Conservation (phyloP, 2,888 invertebrate genomes). For the Trichacis sp. region DNA sequence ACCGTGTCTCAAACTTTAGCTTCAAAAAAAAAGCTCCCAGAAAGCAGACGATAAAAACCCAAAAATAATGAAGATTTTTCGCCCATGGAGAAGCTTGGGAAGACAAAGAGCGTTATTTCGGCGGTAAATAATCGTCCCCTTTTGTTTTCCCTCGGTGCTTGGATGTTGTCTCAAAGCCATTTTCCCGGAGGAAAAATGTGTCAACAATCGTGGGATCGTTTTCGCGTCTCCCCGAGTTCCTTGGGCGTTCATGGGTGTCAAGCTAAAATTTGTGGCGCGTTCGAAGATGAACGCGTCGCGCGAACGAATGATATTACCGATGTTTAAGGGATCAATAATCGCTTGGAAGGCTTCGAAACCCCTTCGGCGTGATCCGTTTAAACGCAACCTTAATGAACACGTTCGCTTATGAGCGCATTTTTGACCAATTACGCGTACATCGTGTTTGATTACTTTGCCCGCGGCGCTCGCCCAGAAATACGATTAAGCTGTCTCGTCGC, state of each 20-base stretch:
- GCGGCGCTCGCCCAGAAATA: too few relatives aligned
- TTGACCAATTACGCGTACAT: neutral
- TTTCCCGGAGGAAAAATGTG: neutral
- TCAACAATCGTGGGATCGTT: neutral
- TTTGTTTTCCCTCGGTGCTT: too few relatives aligned
- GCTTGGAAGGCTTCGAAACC: conserved; percentile 12
- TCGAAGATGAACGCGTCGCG: neutral
- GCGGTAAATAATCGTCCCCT: neutral
- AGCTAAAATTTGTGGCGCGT: neutral
- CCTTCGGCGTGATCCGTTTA: conserved; percentile 8
- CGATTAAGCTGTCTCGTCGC: too few relatives aligned
- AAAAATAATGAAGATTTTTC: too few relatives aligned
- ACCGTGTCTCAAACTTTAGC: too few relatives aligned
- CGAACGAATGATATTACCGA: neutral
- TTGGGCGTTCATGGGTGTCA: neutral
- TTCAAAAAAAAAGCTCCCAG: too few relatives aligned
- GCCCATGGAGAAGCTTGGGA: too few relatives aligned
- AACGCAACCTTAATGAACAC: neutral
- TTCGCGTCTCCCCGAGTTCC: too few relatives aligned
- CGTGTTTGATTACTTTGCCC: too few relatives aligned
- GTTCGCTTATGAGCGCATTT: neutral
- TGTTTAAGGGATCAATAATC: neutral
- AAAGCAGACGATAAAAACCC: too few relatives aligned
- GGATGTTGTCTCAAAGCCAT: neutral
- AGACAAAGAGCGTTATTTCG: neutral